Base-by-base conservation (phyloP, 2,113 vertebrate species). In the Excalfactoria chinensis region DNA sequence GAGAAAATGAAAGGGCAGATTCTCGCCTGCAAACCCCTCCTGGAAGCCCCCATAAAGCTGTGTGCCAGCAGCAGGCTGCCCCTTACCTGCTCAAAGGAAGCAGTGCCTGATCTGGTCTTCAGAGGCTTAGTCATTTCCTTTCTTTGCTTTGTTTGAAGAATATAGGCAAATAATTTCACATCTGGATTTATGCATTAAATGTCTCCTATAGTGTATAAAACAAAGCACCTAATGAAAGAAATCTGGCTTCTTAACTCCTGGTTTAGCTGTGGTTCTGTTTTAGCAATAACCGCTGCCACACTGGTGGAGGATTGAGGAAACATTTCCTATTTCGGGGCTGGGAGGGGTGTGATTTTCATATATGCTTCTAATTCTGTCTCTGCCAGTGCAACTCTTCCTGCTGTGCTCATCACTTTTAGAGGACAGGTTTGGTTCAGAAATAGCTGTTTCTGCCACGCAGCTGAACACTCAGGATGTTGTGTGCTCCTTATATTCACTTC, bases 201-300 rank as follows among this genome's bases (percentile, higher is more conserved):
- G 82, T 86, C 89, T 94, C 83, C 56, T 88, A 3, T 48, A 22
- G 41, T 78, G 79, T 83, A 79, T 74, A 53, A 92, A 89, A 63
- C 68, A 92, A 95, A 95, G 84, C 87, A 92, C 56, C 63, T 83
- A 74, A 93, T 92, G 89, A 91, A 93, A 95, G 81, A 94, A 95
- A 88, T 25, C 59, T 91, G 91, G 66, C 89, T 67, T 7, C 46
- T 89, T 77, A 46, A 51, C 84, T 91, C 84, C 67, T 72, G 68
- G 63, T 85, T 46, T 60, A 76, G 63, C 88, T 70, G 86, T 55
- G 78, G 67, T n/a, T 70, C 84, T 93, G 81, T n/a, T 89, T 80
- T 26, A 91, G 91, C 89, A 51, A 49, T 76, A 63, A 70, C 51
- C 43, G 72, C 85, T 70, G 7, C 79, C 80, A 20, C 67, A 30